These are phyloP conservation scores for Hoplodrina ambigua DNA, from an alignment of 2,888 invertebrate genomes.

Conservation along the genomic window DNA sequence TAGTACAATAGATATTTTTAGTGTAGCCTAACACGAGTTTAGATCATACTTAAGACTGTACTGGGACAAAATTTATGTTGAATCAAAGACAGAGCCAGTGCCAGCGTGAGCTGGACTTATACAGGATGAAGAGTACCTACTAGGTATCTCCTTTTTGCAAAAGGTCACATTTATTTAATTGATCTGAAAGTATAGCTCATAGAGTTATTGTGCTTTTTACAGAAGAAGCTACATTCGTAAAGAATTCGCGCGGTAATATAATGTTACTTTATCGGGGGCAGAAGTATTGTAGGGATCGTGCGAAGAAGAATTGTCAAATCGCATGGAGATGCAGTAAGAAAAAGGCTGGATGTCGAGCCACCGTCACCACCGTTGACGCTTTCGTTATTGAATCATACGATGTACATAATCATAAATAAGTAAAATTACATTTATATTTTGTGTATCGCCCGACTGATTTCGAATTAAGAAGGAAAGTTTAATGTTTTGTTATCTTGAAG, in stretches of 20 bases:
- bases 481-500: background rate
- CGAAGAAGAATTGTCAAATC: slow-evolving; percentile 28
- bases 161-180: background rate
- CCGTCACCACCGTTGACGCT: slow-evolving; percentile 19
- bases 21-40: too few relatives aligned
- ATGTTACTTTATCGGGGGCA: slow-evolving; percentile 38
- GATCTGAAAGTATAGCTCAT: background rate
- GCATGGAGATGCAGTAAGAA: slow-evolving; percentile 51
- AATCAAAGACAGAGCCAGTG: background rate
- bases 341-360: slow-evolving; percentile 51
- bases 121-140: too few relatives aligned
- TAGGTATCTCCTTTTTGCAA: background rate
- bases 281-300: slow-evolving; percentile 38
- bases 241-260: slow-evolving; percentile 42
- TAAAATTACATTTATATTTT: slow-evolving; percentile 2
- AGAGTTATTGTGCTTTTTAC: slow-evolving; percentile 10
- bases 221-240: slow-evolving; percentile 43
- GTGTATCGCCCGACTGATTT: too few relatives aligned
- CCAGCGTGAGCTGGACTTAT: too few relatives aligned
- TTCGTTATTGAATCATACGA: slow-evolving; percentile 18
- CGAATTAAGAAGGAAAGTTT: too few relatives aligned
- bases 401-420: slow-evolving; percentile 43
- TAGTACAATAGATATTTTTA: too few relatives aligned
- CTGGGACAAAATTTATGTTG: too few relatives aligned
- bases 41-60: too few relatives aligned